phyloP scores from a whole-genome alignment of 2,888 invertebrate species.

The Leucophenga montana region DNA sequence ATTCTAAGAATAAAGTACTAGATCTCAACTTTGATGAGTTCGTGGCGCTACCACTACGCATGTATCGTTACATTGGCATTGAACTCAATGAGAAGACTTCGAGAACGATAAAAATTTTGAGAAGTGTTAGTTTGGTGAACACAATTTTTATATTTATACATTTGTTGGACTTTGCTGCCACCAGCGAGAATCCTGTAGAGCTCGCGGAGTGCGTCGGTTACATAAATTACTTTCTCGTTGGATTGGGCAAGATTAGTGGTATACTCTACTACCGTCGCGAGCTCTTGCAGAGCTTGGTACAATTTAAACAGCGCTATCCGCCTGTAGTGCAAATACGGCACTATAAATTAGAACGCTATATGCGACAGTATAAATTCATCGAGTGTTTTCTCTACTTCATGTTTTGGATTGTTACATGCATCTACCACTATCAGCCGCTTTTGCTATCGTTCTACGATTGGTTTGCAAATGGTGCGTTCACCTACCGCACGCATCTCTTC shows the following conservation, averaged over 20 bases:
- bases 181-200: slow-evolving; percentile 25
- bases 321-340: neutral
- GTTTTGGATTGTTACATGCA: neutral
- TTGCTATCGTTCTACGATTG: neutral
- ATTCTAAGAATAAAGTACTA: neutral
- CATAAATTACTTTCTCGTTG: slow-evolving; percentile 39
- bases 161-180: neutral
- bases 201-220: slow-evolving; percentile 11
- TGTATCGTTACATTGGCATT: slow-evolving; percentile 28
- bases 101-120: neutral
- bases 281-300: neutral
- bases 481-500: neutral
- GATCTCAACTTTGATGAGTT: slow-evolving; percentile 22
- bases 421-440: neutral
- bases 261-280: slow-evolving; percentile 35
- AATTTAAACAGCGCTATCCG: slow-evolving; percentile 20
- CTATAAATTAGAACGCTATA: slow-evolving; percentile 21
- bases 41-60: slow-evolving; percentile 9
- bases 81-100: slow-evolving; percentile 9
- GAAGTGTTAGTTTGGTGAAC: neutral
- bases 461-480: neutral
- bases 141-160: neutral
- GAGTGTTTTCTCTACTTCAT: slow-evolving; percentile 23
- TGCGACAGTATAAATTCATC: slow-evolving; percentile 11
- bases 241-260: slow-evolving; percentile 33